Evolutionary conservation across 2,888 invertebrate species (phyloP).

Genomic region (Eutolmus rufibarbis): DNA sequence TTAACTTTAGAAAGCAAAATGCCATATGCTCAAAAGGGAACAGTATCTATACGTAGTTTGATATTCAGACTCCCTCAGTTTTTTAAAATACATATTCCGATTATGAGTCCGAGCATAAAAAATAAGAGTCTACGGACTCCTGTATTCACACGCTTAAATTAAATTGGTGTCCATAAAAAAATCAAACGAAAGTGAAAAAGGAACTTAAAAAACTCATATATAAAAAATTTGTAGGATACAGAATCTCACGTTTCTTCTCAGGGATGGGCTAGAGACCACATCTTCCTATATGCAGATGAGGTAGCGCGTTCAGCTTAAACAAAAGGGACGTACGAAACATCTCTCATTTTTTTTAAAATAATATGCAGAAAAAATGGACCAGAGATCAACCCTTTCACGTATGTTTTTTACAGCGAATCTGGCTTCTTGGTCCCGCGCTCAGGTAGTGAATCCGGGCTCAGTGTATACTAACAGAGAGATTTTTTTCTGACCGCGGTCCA

Average conservation of each 20-base stretch:
- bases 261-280: neutral
- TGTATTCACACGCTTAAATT: slow-evolving; percentile 24
- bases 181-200: slow-evolving; percentile 20
- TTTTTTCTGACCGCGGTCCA: slow-evolving; percentile 22
- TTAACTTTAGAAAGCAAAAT: neutral
- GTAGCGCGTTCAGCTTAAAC: slow-evolving; percentile 19
- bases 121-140: neutral
- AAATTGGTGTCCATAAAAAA: slow-evolving; percentile 16
- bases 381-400: slow-evolving; percentile 21
- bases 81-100: neutral
- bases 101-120: neutral
- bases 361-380: slow-evolving; percentile 14
- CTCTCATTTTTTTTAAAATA: slow-evolving; percentile 8
- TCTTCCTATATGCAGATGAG: slow-evolving; percentile 29
- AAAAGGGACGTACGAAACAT: slow-evolving; percentile 17
- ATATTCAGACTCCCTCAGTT: neutral
- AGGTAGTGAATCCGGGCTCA: neutral
- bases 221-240: neutral
- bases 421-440: neutral
- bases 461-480: neutral
- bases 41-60: neutral
- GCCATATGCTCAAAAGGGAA: neutral
- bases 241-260: slow-evolving; percentile 18
- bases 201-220: neutral
- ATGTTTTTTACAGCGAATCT: slow-evolving; percentile 3